Percentiles rank a stretch among this genome's conserved stretches.
These are phyloP conservation scores for Penaeus monodon DNA, from an alignment of 2,888 invertebrate genomes.

Conservation along the genomic window DNA sequence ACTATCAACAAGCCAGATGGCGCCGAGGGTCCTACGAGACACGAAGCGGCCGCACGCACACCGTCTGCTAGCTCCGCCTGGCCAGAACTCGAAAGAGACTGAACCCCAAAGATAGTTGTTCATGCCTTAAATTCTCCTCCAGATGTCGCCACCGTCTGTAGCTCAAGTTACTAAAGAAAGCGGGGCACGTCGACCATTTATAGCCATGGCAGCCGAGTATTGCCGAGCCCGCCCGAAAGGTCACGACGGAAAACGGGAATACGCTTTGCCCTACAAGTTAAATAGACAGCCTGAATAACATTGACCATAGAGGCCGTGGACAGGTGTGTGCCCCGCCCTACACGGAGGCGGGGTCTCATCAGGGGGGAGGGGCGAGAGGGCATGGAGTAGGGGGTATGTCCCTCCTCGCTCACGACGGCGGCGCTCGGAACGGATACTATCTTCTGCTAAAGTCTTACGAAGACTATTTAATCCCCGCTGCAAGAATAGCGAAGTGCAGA, in stretches of 20 bases:
- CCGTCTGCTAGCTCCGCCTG: slow-evolving; percentile 50
- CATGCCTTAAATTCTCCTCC: slow-evolving; percentile 28
- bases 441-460: no score
- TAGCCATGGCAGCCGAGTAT: slow-evolving; percentile 34
- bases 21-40: slow-evolving; percentile 24
- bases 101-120: slow-evolving; percentile 42
- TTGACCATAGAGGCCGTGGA: neutral
- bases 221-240: slow-evolving; percentile 23
- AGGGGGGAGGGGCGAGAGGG: no score
- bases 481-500: no score
- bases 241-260: slow-evolving; percentile 35
- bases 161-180: slow-evolving; percentile 48
- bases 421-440: no score
- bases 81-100: slow-evolving; percentile 50
- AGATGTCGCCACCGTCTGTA: slow-evolving; percentile 42
- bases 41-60: slow-evolving; percentile 29
- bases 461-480: no score
- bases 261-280: neutral
- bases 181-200: slow-evolving; percentile 38
- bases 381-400: no score
- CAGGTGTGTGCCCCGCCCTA: neutral
- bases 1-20: slow-evolving; percentile 2
- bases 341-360: neutral
- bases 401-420: no score
- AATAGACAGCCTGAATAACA: slow-evolving; percentile 13